Percentiles rank a stretch among this genome's conserved stretches.
phyloP scores from a whole-genome alignment of 2,113 vertebrate genomes.

The Eurypyga helias region DNA sequence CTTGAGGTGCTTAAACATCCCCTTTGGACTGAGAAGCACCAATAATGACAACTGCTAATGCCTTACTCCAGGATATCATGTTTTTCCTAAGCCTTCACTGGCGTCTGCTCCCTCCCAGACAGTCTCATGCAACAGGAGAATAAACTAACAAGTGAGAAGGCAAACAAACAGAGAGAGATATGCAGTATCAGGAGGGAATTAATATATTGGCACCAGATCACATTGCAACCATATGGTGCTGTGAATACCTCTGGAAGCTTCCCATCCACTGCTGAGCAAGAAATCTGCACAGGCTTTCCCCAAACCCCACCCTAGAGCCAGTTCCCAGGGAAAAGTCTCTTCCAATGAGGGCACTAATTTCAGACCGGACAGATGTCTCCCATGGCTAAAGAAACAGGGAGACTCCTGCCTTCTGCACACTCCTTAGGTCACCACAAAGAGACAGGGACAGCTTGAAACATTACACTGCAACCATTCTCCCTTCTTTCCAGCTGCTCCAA shows the following conservation, averaged over 20 bases:
- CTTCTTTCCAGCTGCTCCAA: background rate
- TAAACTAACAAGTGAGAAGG: background rate
- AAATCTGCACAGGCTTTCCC: background rate
- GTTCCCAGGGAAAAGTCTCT: background rate
- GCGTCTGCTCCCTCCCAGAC: background rate
- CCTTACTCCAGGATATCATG: background rate
- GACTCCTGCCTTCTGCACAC: background rate
- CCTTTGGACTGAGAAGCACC: background rate
- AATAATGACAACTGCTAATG: background rate
- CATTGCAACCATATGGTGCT: background rate
- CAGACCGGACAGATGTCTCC: background rate
- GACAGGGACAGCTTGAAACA: background rate
- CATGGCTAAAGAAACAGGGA: background rate
- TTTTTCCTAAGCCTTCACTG: background rate
- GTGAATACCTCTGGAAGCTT: background rate
- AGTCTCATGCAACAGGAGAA: background rate
- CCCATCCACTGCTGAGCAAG: background rate
- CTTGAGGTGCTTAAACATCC: background rate
- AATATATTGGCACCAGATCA: background rate
- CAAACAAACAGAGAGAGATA: background rate
- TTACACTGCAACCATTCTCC: background rate
- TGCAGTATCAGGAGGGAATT: background rate
- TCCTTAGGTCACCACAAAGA: background rate
- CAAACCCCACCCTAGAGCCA: background rate
- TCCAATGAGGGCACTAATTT: background rate